phyloP scores from a whole-genome alignment of 2,113 vertebrate species.

The Chaetodon trifascialis region DNA sequence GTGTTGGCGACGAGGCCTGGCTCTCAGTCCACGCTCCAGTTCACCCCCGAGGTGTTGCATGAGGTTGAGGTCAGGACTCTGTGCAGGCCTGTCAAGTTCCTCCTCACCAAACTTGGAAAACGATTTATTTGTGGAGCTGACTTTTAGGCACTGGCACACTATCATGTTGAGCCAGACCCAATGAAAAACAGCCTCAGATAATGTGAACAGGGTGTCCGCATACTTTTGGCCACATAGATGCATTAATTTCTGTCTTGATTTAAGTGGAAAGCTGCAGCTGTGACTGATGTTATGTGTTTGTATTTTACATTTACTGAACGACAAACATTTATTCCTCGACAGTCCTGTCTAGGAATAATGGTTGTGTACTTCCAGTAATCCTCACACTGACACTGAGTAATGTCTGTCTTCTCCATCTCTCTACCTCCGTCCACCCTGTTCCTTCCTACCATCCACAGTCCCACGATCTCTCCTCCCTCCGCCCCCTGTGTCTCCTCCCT shows the following conservation, averaged over 20 bases:
- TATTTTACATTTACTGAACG: not conserved
- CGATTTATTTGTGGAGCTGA: not conserved
- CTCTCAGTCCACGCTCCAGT: not conserved
- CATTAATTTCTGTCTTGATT: not conserved
- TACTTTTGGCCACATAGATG: not conserved
- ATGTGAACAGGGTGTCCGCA: not conserved
- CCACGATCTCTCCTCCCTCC: slow-evolving; percentile 20
- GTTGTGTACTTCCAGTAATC: not conserved
- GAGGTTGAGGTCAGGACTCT: not conserved
- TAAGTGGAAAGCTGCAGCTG: not conserved
- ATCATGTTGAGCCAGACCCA: not conserved
- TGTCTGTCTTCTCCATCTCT: not conserved
- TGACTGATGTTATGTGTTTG: not conserved
- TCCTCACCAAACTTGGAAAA: not conserved
- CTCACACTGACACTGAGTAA: slow-evolving; percentile 14
- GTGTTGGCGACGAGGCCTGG: not conserved
- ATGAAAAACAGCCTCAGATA: not conserved
- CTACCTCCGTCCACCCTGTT: not conserved
- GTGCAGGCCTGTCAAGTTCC: not conserved
- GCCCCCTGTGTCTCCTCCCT: slow-evolving; percentile 21
- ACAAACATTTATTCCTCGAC: not conserved
- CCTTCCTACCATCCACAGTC: slow-evolving; percentile 22
- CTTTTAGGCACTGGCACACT: not conserved
- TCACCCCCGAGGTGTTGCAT: not conserved
- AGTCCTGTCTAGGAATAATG: no score